A percentile compares a stretch with the other conserved stretches of the same genome.
These are phyloP conservation scores for Euzophera pinguis DNA, from an alignment of 2,888 invertebrate species.

Conservation along the genomic window DNA sequence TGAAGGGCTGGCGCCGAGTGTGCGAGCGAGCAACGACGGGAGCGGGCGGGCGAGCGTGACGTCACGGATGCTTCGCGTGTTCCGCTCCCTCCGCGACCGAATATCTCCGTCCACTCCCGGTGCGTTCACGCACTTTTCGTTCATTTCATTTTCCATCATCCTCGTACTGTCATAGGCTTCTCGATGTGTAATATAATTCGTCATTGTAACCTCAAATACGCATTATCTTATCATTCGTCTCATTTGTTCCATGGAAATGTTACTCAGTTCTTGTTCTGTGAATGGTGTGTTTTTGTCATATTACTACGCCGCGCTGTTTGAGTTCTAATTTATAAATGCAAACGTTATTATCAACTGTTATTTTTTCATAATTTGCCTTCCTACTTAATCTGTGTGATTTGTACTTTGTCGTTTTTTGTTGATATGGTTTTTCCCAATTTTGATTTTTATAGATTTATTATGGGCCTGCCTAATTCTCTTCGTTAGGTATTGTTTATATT, in stretches of 20 bases:
- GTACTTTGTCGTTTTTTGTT: background rate
- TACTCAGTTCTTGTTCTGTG: conserved; percentile 36
- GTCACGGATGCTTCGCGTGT: conserved; percentile 61
- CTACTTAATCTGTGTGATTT: background rate
- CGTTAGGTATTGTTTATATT: no score
- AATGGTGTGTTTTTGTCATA: conserved; percentile 31
- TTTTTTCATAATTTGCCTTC: background rate
- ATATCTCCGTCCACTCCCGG: conserved; percentile 45
- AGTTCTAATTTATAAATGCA: conserved; percentile 18
- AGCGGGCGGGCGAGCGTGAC: conserved; percentile 39
- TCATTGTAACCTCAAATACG: conserved; percentile 23
- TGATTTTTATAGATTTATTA: no score
- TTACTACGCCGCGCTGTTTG: conserved; percentile 18
- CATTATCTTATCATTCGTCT: conserved; percentile 36
- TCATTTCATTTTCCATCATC: conserved; percentile 9
- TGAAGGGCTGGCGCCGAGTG: conserved; percentile 40
- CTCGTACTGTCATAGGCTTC: conserved; percentile 19
- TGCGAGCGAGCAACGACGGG: conserved; percentile 22
- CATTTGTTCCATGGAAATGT: conserved; percentile 31
- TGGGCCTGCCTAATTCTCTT: no score
- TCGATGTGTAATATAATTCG: conserved; percentile 20
- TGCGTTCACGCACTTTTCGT: conserved; percentile 44
- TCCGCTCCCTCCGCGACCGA: conserved; percentile 55
- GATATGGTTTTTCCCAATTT: background rate
- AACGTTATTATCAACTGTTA: conserved; percentile 14